These are phyloP conservation scores for Brienomyrus longianalis DNA, from an alignment of 2,113 vertebrate genomes.

Conservation along the genomic window DNA sequence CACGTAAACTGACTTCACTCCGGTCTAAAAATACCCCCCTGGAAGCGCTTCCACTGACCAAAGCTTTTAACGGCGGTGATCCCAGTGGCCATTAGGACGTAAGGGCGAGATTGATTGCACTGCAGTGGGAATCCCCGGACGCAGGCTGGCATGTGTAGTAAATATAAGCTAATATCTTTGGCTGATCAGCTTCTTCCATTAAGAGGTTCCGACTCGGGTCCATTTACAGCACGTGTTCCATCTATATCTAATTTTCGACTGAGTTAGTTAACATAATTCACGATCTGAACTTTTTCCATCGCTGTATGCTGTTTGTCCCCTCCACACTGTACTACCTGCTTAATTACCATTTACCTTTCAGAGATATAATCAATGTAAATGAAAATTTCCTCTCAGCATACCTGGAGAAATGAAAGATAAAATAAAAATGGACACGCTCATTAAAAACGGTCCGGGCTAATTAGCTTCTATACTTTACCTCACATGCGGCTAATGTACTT, in stretches of 20 bases:
- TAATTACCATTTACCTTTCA: not conserved
- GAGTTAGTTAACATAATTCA: not conserved
- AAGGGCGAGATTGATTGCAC: not conserved
- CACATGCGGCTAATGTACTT: slow-evolving; percentile 1
- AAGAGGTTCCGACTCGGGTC: not conserved
- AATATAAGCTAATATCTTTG: not conserved
- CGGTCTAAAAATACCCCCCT: not conserved
- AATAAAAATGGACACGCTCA: slow-evolving; percentile 2
- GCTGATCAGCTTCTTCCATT: not conserved
- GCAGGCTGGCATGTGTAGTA: not conserved
- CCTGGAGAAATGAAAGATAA: slow-evolving; percentile 2
- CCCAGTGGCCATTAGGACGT: not conserved
- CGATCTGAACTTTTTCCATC: not conserved
- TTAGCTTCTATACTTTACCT: slow-evolving; percentile 2
- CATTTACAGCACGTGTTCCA: not conserved
- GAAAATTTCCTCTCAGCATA: not conserved
- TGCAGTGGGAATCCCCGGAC: not conserved
- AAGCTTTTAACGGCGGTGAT: not conserved
- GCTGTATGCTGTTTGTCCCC: not conserved
- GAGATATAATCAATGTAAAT: not conserved
- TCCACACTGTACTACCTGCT: not conserved
- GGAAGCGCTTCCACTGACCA: not conserved
- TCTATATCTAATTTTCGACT: not conserved
- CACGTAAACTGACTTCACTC: not conserved
- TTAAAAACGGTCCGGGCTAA: not conserved